Evolutionary conservation across 2,797 vertebrate genomes (phyloP).

Genomic region (Chaunax sp.): DNA sequence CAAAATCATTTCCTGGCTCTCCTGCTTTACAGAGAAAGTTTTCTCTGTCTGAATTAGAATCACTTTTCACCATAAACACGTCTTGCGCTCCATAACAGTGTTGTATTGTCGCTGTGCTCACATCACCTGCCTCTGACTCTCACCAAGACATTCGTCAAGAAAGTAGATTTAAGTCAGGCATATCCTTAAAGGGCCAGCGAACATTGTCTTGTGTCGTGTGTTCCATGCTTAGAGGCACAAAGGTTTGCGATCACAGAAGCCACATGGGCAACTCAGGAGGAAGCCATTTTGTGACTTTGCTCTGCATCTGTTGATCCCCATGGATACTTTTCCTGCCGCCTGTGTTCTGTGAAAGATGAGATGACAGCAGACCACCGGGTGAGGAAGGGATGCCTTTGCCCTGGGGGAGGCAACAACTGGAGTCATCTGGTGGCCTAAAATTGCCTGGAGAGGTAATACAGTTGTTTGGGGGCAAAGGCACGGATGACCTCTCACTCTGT

Average conservation of each 20-base stretch:
- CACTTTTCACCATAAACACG: constrained; percentile 49
- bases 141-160: not conserved
- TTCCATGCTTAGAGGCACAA: constrained; percentile 44
- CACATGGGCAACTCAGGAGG: constrained; percentile 58
- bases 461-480: constrained; percentile 56
- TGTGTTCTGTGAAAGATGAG: constrained; percentile 79
- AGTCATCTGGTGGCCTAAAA: constrained; percentile 73
- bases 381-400: constrained; percentile 62
- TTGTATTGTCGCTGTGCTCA: not conserved
- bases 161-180: not conserved
- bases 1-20: constrained; percentile 22
- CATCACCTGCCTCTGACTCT: constrained; percentile 21
- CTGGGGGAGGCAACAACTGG: constrained; percentile 67
- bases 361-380: constrained; percentile 77
- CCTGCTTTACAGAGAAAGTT: constrained; percentile 31
- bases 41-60: constrained; percentile 44
- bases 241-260: constrained; percentile 50
- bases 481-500: constrained; percentile 52
- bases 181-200: constrained; percentile 9
- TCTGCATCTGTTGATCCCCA: constrained; percentile 70
- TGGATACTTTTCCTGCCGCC: constrained; percentile 71
- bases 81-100: not conserved
- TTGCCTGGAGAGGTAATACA: constrained; percentile 55
- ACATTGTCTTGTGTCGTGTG: constrained; percentile 7
- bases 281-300: constrained; percentile 69